Evolutionary conservation across 2,113 vertebrate genomes (phyloP).

Genomic region (Peromyscus californicus): DNA sequence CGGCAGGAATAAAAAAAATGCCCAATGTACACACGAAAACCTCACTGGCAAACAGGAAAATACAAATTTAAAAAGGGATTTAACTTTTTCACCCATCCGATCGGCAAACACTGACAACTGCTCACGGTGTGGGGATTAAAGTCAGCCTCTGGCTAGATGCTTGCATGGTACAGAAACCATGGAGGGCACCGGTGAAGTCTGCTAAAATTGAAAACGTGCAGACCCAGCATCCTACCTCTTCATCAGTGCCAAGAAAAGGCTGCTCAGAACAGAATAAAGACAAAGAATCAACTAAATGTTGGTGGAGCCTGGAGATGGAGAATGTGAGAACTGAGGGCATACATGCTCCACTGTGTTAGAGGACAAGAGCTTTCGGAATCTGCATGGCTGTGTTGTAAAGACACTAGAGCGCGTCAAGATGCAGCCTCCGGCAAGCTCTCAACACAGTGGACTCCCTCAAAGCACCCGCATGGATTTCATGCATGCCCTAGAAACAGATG

Average conservation of each 20-base stretch:
- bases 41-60: slow-evolving; percentile 61
- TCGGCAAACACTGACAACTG: slow-evolving; percentile 55
- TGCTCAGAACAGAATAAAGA: not conserved
- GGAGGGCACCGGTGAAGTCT: not conserved
- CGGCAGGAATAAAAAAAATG: slow-evolving; percentile 46
- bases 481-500: not conserved
- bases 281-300: not conserved
- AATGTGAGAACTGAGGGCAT: not conserved
- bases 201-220: not conserved
- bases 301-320: not conserved
- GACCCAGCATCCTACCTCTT: not conserved
- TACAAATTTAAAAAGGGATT: slow-evolving; percentile 57
- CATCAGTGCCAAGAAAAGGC: not conserved
- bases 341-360: not conserved
- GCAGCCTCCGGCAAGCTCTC: not conserved
- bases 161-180: not conserved
- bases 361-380: not conserved
- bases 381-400: slow-evolving; percentile 20
- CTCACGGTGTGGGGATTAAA: not conserved
- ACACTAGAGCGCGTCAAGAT: not conserved
- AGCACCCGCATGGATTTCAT: not conserved
- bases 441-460: not conserved
- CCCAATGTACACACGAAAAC: slow-evolving; percentile 30
- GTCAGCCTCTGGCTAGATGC: not conserved
- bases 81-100: slow-evolving; percentile 45